These are phyloP conservation scores for Pachyuromys duprasi DNA, from an alignment of 2,797 vertebrate genomes.

Conservation along the genomic window DNA sequence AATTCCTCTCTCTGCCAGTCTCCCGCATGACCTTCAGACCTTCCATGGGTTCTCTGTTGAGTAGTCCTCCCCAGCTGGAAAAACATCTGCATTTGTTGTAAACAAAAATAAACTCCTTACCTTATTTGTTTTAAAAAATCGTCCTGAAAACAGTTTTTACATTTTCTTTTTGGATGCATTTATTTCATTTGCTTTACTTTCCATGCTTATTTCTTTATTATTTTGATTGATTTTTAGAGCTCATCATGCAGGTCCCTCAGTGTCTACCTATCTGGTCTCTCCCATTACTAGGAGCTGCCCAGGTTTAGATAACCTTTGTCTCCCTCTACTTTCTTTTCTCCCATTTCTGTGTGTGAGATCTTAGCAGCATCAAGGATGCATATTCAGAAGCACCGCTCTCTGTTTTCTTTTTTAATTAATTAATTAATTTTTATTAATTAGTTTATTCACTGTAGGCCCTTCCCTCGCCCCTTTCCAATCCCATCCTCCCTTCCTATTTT, in stretches of 20 bases:
- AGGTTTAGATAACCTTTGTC: conserved; percentile 32
- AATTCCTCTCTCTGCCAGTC: not conserved
- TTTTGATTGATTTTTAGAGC: conserved; percentile 2
- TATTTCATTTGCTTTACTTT: not conserved
- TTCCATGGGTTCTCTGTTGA: not conserved
- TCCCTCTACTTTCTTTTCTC: not conserved
- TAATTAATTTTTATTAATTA: no score
- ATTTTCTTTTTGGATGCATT: conserved; percentile 33
- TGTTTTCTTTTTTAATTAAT: no score
- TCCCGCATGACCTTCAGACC: not conserved
- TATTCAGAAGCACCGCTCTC: not conserved
- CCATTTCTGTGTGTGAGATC: not conserved
- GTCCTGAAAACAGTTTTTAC: conserved; percentile 14
- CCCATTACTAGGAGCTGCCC: conserved; percentile 40
- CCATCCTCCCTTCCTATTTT: no score
- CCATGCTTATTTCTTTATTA: not conserved
- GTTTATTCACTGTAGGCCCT: no score
- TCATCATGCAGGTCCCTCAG: conserved; percentile 23
- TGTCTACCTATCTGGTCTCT: conserved; percentile 54
- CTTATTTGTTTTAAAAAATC: conserved; percentile 38
- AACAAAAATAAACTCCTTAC: conserved; percentile 60
- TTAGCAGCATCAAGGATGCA: conserved; percentile 39
- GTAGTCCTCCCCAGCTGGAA: not conserved
- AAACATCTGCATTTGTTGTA: conserved; percentile 8
- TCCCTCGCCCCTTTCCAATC: no score